phyloP scores from a whole-genome alignment of 2,113 vertebrate genomes.

The Zosterops hypoxanthus region DNA sequence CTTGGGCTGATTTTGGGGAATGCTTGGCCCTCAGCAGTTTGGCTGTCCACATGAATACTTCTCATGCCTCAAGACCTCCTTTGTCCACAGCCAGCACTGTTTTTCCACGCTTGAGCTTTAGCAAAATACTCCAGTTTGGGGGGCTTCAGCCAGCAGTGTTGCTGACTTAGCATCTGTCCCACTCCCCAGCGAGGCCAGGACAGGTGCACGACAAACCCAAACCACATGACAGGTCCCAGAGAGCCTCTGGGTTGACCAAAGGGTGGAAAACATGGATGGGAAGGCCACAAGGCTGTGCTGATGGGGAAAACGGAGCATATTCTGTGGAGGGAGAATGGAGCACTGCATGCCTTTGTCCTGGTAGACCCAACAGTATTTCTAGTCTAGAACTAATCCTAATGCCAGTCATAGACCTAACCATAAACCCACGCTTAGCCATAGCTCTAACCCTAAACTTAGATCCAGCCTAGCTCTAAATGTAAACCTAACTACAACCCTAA shows the following conservation, averaged over 20 bases:
- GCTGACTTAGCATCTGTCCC: not conserved
- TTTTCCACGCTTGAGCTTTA: not conserved
- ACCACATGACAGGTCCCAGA: not conserved
- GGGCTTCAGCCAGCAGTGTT: not conserved
- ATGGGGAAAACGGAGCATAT: not conserved
- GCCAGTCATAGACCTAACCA: fast-evolving
- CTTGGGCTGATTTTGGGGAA: not conserved
- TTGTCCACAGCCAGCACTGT: fast-evolving
- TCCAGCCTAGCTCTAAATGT: not conserved
- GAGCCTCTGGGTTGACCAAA: fast-evolving
- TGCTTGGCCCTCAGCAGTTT: not conserved
- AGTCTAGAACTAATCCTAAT: no score
- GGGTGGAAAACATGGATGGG: not conserved
- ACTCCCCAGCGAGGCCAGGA: not conserved
- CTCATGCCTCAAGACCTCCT: not conserved
- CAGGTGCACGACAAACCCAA: not conserved
- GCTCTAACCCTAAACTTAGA: not conserved
- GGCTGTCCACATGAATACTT: not conserved
- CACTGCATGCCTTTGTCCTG: not conserved
- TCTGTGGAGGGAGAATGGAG: not conserved
- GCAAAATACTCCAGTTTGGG: not conserved
- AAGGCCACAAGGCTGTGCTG: not conserved
- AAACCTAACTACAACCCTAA: not conserved
- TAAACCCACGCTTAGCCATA: not conserved
- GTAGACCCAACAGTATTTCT: not conserved